A percentile compares a stretch with the other conserved stretches of the same genome.
These are phyloP conservation scores for Pissodes strobi DNA, from an alignment of 1,140 invertebrate species.

Conservation along the genomic window DNA sequence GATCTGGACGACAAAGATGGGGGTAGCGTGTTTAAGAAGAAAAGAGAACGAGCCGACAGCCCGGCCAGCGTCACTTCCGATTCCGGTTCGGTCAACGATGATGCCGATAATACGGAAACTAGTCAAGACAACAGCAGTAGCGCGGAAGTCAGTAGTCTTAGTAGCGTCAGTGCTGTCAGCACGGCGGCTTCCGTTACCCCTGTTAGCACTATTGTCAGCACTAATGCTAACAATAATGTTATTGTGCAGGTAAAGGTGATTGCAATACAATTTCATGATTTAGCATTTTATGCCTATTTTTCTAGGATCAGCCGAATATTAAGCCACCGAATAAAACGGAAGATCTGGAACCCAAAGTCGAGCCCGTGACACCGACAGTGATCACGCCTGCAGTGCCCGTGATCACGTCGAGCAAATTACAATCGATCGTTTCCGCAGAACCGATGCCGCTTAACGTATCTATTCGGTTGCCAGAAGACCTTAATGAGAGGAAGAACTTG, in stretches of 20 bases:
- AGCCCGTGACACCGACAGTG: conserved; percentile 43
- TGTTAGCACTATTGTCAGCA: conserved; percentile 23
- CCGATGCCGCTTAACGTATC: conserved; percentile 52
- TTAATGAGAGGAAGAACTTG: conserved; percentile 53
- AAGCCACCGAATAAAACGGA: conserved; percentile 22
- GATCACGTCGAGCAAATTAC: conserved; percentile 43
- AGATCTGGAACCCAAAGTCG: conserved; percentile 14
- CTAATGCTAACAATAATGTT: conserved; percentile 14
- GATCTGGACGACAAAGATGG: conserved; percentile 66
- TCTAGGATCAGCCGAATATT: conserved; percentile 10
- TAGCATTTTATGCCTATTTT: not conserved
- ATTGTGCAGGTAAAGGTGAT: conserved; percentile 7
- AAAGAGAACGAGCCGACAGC: conserved; percentile 71
- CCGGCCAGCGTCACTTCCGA: conserved; percentile 81
- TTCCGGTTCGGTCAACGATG: conserved; percentile 78
- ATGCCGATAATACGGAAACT: conserved; percentile 67
- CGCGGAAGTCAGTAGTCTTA: conserved; percentile 50
- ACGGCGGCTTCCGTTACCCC: conserved; percentile 40
- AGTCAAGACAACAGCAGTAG: conserved; percentile 59
- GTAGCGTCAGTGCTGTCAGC: conserved; percentile 28
- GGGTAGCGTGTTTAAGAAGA: conserved; percentile 69
- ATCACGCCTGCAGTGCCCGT: conserved; percentile 40
- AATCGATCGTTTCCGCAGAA: conserved; percentile 17
- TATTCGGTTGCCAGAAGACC: conserved; percentile 52
- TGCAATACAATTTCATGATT: not conserved